These are phyloP conservation scores for Hetaerina americana DNA, from an alignment of 1,140 invertebrate species.

Conservation along the genomic window DNA sequence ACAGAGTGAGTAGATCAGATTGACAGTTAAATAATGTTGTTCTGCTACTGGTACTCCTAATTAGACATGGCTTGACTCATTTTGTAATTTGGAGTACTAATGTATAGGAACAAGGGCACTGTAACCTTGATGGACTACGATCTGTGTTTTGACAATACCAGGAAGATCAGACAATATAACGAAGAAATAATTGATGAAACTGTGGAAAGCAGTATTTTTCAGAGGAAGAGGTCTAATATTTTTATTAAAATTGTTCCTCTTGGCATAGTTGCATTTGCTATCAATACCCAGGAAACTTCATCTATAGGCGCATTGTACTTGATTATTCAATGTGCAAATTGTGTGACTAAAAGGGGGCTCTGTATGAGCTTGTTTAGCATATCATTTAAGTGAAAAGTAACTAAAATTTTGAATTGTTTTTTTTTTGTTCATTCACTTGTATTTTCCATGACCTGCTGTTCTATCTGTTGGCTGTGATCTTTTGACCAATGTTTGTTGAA, in stretches of 20 bases:
- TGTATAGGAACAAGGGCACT: neutral
- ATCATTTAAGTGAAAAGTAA: neutral
- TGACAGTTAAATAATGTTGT: neutral
- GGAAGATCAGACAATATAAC: slow-evolving; percentile 7
- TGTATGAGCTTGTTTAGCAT: neutral
- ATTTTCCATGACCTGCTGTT: neutral
- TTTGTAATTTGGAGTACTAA: neutral
- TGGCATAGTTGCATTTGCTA: neutral
- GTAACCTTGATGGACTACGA: neutral
- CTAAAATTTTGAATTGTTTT: neutral
- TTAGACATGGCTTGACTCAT: neutral
- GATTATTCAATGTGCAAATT: neutral
- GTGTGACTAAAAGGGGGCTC: neutral
- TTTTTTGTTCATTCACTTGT: neutral
- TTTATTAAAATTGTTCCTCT: neutral
- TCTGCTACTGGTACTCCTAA: neutral
- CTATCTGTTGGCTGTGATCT: neutral
- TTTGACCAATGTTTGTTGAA: neutral
- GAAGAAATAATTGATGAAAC: neutral
- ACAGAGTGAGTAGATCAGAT: neutral
- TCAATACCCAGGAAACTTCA: neutral
- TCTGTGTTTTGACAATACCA: slow-evolving; percentile 6
- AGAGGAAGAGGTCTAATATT: slow-evolving; percentile 4
- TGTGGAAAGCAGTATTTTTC: slow-evolving; percentile 2
- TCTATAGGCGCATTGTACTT: neutral